Conservation (phyloP, 2,797 vertebrate genomes). For the Hybognathus amarus region DNA sequence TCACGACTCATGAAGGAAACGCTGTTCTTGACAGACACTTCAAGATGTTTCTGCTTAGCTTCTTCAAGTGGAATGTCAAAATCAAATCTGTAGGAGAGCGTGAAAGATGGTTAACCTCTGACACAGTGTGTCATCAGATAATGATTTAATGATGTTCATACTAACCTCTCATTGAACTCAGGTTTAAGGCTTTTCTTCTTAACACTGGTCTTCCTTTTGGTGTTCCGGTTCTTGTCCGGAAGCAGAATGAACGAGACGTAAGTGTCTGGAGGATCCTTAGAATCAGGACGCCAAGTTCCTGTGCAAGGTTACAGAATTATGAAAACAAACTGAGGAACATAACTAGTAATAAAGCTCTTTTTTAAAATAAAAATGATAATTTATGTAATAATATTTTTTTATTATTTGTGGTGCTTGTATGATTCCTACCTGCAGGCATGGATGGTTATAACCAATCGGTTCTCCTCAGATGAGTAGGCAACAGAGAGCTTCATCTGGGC, state of each 20-base stretch:
- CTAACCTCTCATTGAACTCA: constrained; percentile 88
- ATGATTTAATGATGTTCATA: background rate
- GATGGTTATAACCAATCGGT: constrained; percentile 82
- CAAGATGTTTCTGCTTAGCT: constrained; percentile 80
- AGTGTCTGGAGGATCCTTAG: constrained; percentile 87
- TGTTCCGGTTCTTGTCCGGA: constrained; percentile 88
- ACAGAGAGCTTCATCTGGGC: constrained; percentile 85
- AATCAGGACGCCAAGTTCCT: constrained; percentile 80
- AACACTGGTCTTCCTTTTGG: constrained; percentile 87
- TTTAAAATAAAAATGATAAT: too few relatives aligned
- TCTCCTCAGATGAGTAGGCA: constrained; percentile 82
- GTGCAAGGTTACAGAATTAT: constrained; percentile 8
- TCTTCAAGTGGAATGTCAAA: constrained; percentile 88
- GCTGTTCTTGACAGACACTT: constrained; percentile 88
- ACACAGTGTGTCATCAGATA: background rate
- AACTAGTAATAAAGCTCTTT: background rate
- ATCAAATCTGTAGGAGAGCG: constrained; percentile 81
- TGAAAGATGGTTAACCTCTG: background rate
- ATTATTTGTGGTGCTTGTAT: background rate
- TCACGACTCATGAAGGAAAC: constrained; percentile 92
- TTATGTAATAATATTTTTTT: too few relatives aligned
- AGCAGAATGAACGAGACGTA: constrained; percentile 87
- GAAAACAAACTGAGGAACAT: background rate
- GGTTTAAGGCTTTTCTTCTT: constrained; percentile 89
- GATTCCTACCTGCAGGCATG: constrained; percentile 84